Percentiles rank a stretch among this genome's conserved stretches.
Evolutionary conservation across 2,888 invertebrate species (phyloP).

Genomic region (Nasonovia ribisnigri): DNA sequence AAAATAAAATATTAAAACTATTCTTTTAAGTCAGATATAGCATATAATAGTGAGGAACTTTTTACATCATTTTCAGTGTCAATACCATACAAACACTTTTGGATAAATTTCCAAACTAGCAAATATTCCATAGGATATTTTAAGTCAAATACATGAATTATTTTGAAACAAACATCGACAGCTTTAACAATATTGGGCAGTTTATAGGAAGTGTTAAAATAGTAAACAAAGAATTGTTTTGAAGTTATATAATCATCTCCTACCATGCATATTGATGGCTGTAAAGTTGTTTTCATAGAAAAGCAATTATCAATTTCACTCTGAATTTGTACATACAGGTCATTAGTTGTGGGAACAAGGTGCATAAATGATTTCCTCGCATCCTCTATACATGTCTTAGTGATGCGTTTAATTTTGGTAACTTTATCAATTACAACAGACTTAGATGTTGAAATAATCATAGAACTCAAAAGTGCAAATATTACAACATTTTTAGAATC

Average conservation of each 20-base stretch:
- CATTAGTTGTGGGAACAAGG: neutral
- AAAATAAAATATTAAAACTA: neutral
- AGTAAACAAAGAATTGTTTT: neutral
- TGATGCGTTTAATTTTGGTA: neutral
- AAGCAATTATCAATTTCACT: neutral
- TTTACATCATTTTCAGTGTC: constrained; percentile 7
- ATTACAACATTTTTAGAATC: neutral
- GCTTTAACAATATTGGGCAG: neutral
- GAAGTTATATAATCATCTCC: neutral
- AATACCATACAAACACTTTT: too few relatives aligned
- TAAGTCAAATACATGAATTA: too few relatives aligned
- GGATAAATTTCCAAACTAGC: too few relatives aligned
- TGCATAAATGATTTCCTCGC: constrained; percentile 5
- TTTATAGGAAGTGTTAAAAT: constrained; percentile 30
- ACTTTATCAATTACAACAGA: neutral
- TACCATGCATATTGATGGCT: neutral
- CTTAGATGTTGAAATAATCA: neutral
- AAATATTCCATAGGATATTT: too few relatives aligned
- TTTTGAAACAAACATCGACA: constrained; percentile 10
- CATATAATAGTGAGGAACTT: neutral
- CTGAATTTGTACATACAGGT: neutral
- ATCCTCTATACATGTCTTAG: neutral
- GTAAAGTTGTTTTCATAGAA: neutral
- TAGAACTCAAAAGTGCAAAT: neutral
- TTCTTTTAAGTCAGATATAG: neutral